phyloP scores from a whole-genome alignment of 2,113 vertebrate genomes.

The Marcusenius ussheri region DNA sequence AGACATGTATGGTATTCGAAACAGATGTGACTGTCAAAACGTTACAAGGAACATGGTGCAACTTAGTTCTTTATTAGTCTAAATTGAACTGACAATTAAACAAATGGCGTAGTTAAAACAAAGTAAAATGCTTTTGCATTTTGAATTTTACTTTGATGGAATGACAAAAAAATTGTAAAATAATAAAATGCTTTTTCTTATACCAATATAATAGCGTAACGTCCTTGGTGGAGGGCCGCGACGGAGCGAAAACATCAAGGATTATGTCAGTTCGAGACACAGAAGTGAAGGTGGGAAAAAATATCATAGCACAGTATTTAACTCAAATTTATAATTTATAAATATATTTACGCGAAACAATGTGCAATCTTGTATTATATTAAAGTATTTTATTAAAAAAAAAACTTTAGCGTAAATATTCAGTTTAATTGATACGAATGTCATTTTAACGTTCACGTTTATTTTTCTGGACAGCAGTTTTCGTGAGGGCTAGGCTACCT shows the following conservation, averaged over 20 bases:
- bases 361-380: neutral
- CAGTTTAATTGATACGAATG: neutral
- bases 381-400: neutral
- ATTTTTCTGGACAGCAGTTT: neutral
- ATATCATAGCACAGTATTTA: neutral
- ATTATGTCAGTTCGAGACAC: neutral
- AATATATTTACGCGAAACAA: neutral
- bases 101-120: neutral
- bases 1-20: neutral
- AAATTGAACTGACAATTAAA: neutral
- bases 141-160: neutral
- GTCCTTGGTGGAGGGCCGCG: neutral
- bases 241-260: no score
- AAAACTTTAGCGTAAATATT: neutral
- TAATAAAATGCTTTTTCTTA: neutral
- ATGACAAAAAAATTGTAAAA: neutral
- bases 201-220: neutral
- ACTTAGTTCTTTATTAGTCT: neutral
- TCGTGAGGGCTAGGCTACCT: neutral
- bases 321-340: neutral
- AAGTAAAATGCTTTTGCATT: neutral
- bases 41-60: neutral
- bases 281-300: neutral
- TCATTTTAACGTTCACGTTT: neutral
- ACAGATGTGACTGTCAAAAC: neutral